phyloP scores from a whole-genome alignment of 2,797 vertebrate species.

The Prionace glauca region DNA sequence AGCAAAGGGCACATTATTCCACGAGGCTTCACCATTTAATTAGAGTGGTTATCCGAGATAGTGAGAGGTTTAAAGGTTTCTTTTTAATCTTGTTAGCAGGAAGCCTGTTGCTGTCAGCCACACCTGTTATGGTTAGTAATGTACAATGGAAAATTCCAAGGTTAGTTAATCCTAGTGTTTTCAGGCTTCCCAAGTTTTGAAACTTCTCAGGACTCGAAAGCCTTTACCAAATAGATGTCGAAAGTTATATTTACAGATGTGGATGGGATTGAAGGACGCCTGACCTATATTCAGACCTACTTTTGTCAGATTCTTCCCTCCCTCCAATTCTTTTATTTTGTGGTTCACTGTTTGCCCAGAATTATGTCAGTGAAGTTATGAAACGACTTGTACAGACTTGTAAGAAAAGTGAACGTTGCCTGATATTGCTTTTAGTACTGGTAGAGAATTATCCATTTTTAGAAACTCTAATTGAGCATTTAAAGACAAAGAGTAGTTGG shows the following conservation, averaged over 20 bases:
- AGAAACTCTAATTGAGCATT: not conserved
- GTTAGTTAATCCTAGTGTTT: not conserved
- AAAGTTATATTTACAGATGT: not conserved
- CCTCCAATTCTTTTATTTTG: not conserved
- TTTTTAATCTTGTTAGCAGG: constrained; percentile 34
- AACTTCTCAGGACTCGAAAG: not conserved
- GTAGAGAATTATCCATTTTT: not conserved
- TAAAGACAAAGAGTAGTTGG: not conserved
- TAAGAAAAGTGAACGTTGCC: not conserved
- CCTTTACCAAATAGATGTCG: not conserved
- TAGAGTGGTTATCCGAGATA: constrained; percentile 7
- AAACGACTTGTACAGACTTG: no score
- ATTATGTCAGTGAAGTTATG: not conserved
- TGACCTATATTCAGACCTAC: no score
- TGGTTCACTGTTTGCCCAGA: not conserved
- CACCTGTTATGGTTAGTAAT: constrained; percentile 7
- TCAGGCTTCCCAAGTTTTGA: not conserved
- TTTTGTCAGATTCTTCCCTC: not conserved
- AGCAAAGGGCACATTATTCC: constrained; percentile 18
- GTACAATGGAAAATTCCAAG: not conserved
- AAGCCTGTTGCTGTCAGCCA: not conserved
- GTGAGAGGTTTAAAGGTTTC: not conserved
- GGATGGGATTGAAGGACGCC: not conserved
- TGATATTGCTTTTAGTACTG: not conserved
- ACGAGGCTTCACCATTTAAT: constrained; percentile 17